These are phyloP conservation scores for Oryzias javanicus DNA, from an alignment of 2,113 vertebrate genomes.

Conservation along the genomic window DNA sequence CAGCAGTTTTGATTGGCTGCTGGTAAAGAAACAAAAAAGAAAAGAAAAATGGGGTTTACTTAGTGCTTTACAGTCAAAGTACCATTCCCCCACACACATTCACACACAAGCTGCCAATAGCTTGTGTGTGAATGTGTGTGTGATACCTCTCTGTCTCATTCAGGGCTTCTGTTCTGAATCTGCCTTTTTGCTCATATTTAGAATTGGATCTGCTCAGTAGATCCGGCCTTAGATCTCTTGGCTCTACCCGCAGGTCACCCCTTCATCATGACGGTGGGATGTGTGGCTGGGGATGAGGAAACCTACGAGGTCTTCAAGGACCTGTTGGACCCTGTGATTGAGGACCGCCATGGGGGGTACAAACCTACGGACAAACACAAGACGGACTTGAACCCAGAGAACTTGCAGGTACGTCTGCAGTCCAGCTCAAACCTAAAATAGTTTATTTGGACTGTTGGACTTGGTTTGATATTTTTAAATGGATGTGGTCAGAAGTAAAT, in stretches of 20 bases:
- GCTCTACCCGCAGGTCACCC: slow-evolving; percentile 83
- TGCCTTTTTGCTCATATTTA: too few relatives aligned
- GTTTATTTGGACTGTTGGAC: too few relatives aligned
- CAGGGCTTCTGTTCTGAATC: slow-evolving; percentile 6
- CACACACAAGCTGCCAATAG: too few relatives aligned
- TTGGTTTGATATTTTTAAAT: too few relatives aligned
- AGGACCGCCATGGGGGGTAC: slow-evolving; percentile 93
- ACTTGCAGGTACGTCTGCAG: slow-evolving; percentile 81
- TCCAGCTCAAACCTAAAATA: too few relatives aligned
- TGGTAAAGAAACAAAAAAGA: not conserved
- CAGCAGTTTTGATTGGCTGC: not conserved
- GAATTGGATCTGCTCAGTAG: slow-evolving; percentile 43
- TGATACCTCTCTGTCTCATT: slow-evolving; percentile 20
- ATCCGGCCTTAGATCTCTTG: slow-evolving; percentile 17
- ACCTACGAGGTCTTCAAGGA: slow-evolving; percentile 89
- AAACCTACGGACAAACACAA: slow-evolving; percentile 91
- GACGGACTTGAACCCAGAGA: slow-evolving; percentile 87
- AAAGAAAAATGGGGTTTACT: too few relatives aligned
- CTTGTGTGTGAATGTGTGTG: too few relatives aligned
- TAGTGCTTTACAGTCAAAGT: too few relatives aligned
- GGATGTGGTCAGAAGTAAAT: too few relatives aligned
- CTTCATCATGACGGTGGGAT: slow-evolving; percentile 94
- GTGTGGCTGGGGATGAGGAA: slow-evolving; percentile 92
- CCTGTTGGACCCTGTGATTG: slow-evolving; percentile 90
- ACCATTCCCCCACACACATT: too few relatives aligned